Evolutionary conservation across 1,140 invertebrate species (phyloP).

Genomic region (Cydia pomonella): DNA sequence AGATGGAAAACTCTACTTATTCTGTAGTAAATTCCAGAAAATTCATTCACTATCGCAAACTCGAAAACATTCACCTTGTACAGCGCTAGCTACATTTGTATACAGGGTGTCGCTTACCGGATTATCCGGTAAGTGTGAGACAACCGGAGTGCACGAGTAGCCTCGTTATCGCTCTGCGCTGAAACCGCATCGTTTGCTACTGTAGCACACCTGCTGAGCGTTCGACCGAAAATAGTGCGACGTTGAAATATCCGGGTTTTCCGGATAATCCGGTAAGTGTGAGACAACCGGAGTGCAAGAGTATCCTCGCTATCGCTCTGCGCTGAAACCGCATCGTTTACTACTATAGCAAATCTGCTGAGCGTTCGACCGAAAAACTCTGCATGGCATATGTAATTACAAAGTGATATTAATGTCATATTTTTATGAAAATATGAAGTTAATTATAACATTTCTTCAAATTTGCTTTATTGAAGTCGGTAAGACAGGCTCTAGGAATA

Average conservation of each 20-base stretch:
- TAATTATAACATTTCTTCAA: too few species aligned
- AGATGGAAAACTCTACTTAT: too few species aligned
- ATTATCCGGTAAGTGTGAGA: slow-evolving; percentile 15
- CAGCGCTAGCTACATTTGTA: too few species aligned
- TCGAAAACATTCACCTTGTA: too few species aligned
- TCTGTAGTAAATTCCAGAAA: too few species aligned
- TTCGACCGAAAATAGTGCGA: background rate
- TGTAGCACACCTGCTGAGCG: background rate
- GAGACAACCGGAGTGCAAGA: background rate
- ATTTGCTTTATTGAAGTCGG: too few species aligned
- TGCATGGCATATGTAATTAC: too few species aligned
- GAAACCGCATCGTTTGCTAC: slow-evolving; percentile 15
- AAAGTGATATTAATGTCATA: too few species aligned
- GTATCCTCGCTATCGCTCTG: background rate
- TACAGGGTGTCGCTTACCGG: slow-evolving; percentile 4
- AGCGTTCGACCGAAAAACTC: too few species aligned
- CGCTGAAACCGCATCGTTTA: background rate
- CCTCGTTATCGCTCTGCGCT: background rate
- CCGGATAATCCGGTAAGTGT: background rate
- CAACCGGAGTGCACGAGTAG: background rate
- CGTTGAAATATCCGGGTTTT: background rate
- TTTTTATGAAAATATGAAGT: too few species aligned
- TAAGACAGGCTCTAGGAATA: too few species aligned
- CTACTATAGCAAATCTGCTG: background rate
- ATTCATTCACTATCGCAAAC: too few species aligned